phyloP scores from a whole-genome alignment of 2,888 invertebrate species.

The Lutraria lutraria region DNA sequence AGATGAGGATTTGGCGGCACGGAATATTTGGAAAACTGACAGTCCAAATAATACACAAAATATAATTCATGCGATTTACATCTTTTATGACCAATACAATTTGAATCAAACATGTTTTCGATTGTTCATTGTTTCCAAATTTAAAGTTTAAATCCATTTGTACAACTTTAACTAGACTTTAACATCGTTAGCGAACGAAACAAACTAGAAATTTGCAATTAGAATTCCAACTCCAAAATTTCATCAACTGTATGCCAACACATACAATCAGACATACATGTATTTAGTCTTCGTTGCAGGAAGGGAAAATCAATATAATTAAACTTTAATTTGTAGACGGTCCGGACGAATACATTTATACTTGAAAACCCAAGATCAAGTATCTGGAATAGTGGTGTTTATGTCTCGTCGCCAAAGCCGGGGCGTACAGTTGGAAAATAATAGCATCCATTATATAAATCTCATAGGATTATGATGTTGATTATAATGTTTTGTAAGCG shows the following conservation, averaged over 20 bases:
- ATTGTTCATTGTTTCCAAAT: not conserved
- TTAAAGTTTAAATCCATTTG: not conserved
- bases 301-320: not conserved
- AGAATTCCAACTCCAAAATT: not conserved
- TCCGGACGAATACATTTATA: not conserved
- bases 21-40: too few species aligned
- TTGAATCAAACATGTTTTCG: not conserved
- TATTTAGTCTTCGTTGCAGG: not conserved
- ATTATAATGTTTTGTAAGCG: too few species aligned
- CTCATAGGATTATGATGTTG: too few species aligned
- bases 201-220: not conserved
- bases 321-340: not conserved
- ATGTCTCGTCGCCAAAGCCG: too few species aligned
- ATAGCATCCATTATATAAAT: too few species aligned
- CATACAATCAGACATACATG: not conserved
- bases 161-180: not conserved
- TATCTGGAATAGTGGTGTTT: too few species aligned
- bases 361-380: too few species aligned
- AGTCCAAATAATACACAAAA: too few species aligned
- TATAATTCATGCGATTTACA: too few species aligned
- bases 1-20: too few species aligned
- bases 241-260: not conserved
- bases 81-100: too few species aligned
- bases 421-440: too few species aligned
- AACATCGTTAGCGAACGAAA: not conserved